These are phyloP conservation scores for Lycocorax pyrrhopterus DNA, from an alignment of 2,113 vertebrate species.

Conservation along the genomic window DNA sequence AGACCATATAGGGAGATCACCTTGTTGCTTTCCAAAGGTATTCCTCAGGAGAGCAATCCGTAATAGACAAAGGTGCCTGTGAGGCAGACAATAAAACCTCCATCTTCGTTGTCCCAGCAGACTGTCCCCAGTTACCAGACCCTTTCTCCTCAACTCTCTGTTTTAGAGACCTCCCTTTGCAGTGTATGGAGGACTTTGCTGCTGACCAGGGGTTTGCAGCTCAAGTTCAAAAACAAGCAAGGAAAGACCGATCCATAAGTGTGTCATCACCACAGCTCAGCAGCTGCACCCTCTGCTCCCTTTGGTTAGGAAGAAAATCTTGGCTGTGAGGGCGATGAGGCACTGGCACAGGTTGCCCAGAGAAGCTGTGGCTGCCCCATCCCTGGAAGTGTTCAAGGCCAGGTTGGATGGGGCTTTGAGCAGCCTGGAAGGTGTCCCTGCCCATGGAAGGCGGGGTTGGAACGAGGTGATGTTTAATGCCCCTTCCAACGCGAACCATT, in stretches of 20 bases:
- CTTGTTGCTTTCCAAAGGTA: not conserved
- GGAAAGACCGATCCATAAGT: fast-evolving
- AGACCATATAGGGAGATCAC: not conserved
- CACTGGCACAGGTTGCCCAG: fast-evolving
- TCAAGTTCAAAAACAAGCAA: not conserved
- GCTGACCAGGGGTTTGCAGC: not conserved
- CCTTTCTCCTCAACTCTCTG: not conserved
- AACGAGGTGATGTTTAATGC: not conserved
- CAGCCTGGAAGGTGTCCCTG: not conserved
- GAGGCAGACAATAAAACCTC: not conserved
- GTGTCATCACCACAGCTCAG: fast-evolving
- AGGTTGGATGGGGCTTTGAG: not conserved
- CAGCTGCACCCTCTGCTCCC: not conserved
- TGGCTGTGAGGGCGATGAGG: not conserved
- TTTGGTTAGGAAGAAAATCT: not conserved
- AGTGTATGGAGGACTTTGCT: not conserved
- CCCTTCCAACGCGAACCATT: not conserved
- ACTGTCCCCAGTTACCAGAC: not conserved
- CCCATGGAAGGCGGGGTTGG: fast-evolving
- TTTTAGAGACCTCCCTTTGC: not conserved
- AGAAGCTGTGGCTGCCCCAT: not conserved
- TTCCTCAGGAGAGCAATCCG: not conserved
- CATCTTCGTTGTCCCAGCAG: not conserved
- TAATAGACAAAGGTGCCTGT: not conserved
- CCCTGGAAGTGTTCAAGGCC: not conserved